phyloP scores from a whole-genome alignment of 92 coral and sea anemone species.

The Phymanthus crucifer region DNA sequence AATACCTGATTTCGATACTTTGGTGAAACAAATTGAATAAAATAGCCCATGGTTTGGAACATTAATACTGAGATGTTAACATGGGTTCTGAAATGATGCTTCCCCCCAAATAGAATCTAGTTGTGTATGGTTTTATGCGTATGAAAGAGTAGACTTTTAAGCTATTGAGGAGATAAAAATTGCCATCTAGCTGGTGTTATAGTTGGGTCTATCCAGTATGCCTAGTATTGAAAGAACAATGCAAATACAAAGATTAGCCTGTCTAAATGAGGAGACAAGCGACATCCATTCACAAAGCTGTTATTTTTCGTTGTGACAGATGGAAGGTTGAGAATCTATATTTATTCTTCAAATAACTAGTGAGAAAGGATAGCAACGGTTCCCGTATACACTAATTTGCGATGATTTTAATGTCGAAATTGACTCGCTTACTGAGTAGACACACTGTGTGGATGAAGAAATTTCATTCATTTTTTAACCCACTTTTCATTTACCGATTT shows the following conservation, averaged over 20 bases:
- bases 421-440: too few species aligned
- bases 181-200: not conserved
- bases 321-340: conserved; percentile 5
- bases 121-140: not conserved
- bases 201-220: not conserved
- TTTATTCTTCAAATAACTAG: conserved; percentile 17
- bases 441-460: too few species aligned
- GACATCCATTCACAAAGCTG: not conserved
- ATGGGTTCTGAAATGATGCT: not conserved
- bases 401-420: not conserved
- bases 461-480: too few species aligned
- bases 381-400: not conserved
- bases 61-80: not conserved
- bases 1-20: not conserved
- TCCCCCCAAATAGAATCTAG: not conserved
- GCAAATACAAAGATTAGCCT: conserved; percentile 2
- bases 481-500: too few species aligned
- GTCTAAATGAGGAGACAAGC: conserved; percentile 12
- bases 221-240: conserved; percentile 17
- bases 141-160: not conserved
- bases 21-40: not conserved
- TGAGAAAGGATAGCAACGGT: not conserved
- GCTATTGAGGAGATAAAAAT: not conserved
- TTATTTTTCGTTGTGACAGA: conserved; percentile 21
- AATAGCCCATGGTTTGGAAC: not conserved